Evolutionary conservation across 2,113 vertebrate genomes (phyloP).

Genomic region (Danionella cerebrum): DNA sequence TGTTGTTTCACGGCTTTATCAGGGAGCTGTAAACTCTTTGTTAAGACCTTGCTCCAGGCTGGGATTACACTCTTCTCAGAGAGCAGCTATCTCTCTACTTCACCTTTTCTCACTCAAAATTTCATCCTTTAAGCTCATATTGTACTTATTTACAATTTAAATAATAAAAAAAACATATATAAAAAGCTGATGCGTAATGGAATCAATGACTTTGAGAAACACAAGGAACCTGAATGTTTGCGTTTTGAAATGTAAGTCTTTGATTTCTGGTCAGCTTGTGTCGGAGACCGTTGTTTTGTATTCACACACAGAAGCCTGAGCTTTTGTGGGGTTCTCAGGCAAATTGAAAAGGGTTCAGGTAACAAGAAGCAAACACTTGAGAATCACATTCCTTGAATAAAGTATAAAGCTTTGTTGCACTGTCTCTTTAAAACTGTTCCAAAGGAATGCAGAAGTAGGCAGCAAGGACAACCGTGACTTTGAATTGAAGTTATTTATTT

Average conservation of each 20-base stretch:
- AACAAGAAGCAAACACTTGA: conserved; percentile 2
- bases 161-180: too few species aligned
- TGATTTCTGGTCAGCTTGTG: conserved; percentile 15
- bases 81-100: not conserved
- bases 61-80: conserved; percentile 14
- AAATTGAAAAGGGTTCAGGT: conserved; percentile 16
- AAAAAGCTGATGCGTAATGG: conserved; percentile 1
- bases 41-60: conserved; percentile 27
- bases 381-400: conserved; percentile 15
- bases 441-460: conserved; percentile 20
- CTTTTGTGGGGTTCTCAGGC: conserved; percentile 11
- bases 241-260: conserved; percentile 8
- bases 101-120: not conserved
- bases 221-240: not conserved
- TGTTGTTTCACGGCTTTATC: conserved; percentile 37
- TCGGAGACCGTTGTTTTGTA: conserved; percentile 14
- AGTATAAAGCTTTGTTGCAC: not conserved
- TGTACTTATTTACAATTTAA: too few species aligned
- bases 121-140: conserved; percentile 10
- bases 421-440: conserved; percentile 7
- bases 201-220: conserved; percentile 12
- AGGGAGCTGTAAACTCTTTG: conserved; percentile 29
- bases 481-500: too few species aligned
- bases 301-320: conserved; percentile 9
- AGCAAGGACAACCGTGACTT: conserved; percentile 20